Evolutionary conservation across 2,797 vertebrate species (phyloP), one percentile per base, ranked within the genome.

Genomic region (Novumbra hubbsi): DNA sequence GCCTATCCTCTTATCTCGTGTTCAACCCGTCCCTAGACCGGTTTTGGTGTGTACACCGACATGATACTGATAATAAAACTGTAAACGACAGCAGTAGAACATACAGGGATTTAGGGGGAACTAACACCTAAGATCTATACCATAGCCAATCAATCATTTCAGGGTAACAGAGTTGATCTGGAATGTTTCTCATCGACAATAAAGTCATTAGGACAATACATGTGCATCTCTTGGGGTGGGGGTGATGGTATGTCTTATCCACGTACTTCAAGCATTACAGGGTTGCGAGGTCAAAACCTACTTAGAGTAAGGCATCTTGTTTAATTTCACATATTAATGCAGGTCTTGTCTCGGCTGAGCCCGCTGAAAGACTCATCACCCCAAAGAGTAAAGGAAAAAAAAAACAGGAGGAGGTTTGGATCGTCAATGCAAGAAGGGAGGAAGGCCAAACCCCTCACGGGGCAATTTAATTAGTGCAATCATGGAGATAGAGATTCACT

Each of bases 401-500:
- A 87, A 81, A 79, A 76, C 76, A 73, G 76, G 21, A 32, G 82
- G 83, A 38, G 34, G 34, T 38, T 81, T 68, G 38, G 84, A 81
- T 79, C 76, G 73, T 78, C 48, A 63, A 76, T 34, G 75, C 65
- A 79, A 60, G 8, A 80, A 73, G 55, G 85, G 49, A 78, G 77
- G 80, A 70, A 80, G 79, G 82, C 69, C 76, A 83, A 55, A 76
- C 78, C 80, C 83, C 87, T 82, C 83, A 80, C 16, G 60, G 76
- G 78, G 83, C 74, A 75, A 88, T 88, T 89, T 92, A 90, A 92
- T 92, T 89, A 91, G 83, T 55, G 78, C 82, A 86, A 88, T 88
- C 86, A 83, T 71, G 76, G 55, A 73, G 80, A 88, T 83, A 83
- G 78, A 80, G 80, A 89, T 83, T 85, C 82, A 80, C 79, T 24